phyloP scores from a whole-genome alignment of 2,797 vertebrate genomes.

The Parotocinclus haroldoi region DNA sequence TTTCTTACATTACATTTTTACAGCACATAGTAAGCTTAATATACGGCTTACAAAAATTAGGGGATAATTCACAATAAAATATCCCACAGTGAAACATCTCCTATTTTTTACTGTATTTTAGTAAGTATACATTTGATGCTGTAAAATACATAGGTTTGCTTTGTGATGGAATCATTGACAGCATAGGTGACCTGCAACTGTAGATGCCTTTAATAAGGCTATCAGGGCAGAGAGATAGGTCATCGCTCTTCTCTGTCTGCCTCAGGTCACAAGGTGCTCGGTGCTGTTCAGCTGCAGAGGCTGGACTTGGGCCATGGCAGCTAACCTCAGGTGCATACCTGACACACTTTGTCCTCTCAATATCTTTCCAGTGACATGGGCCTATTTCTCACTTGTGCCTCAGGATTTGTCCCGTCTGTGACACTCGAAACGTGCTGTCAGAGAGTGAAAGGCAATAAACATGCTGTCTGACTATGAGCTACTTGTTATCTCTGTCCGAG shows the following conservation, averaged over 20 bases:
- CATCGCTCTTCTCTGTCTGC: slow-evolving; percentile 47
- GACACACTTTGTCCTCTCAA: slow-evolving; percentile 56
- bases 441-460: slow-evolving; percentile 66
- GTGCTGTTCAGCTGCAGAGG: slow-evolving; percentile 42
- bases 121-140: too few species aligned
- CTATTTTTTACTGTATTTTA: too few species aligned
- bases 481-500: slow-evolving; percentile 70
- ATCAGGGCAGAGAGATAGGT: slow-evolving; percentile 47
- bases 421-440: slow-evolving; percentile 70
- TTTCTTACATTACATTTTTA: too few species aligned
- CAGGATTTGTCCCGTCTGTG: slow-evolving; percentile 45
- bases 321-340: slow-evolving; percentile 55
- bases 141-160: neutral
- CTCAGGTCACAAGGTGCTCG: slow-evolving; percentile 36
- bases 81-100: too few species aligned
- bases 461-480: slow-evolving; percentile 62
- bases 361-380: slow-evolving; percentile 52
- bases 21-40: too few species aligned
- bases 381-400: slow-evolving; percentile 53
- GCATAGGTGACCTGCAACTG: slow-evolving; percentile 23
- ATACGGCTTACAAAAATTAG: too few species aligned
- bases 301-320: slow-evolving; percentile 50
- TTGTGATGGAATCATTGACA: slow-evolving; percentile 29
- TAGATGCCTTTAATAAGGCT: slow-evolving; percentile 48
- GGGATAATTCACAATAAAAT: too few species aligned